Percentiles rank a stretch among this genome's conserved stretches.
Conservation (phyloP, 2,113 vertebrate species). For the Ceyx margarethae region DNA sequence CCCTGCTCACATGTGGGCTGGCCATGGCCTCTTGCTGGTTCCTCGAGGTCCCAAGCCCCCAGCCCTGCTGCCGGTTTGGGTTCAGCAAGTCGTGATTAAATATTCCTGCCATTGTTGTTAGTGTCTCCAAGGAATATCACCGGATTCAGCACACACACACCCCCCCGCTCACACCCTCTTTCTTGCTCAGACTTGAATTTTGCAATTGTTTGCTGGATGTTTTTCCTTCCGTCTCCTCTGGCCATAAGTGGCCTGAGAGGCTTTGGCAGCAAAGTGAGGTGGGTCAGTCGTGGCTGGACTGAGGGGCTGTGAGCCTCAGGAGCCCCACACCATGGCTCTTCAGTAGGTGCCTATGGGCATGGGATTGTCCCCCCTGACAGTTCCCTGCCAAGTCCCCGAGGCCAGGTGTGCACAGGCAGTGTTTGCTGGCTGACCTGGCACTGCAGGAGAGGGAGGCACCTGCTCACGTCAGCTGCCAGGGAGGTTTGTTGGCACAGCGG, state of each 20-base stretch:
- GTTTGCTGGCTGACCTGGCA: not conserved
- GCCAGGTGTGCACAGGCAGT: rapidly evolving
- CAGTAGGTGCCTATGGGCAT: rapidly evolving
- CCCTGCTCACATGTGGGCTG: rapidly evolving
- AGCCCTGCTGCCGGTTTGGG: not conserved
- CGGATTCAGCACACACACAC: not conserved
- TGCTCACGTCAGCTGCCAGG: not conserved
- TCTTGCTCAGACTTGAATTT: constrained; percentile 69
- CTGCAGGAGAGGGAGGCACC: not conserved
- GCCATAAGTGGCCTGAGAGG: constrained; percentile 18
- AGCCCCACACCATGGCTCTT: rapidly evolving
- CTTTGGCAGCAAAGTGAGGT: not conserved
- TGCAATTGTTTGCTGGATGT: constrained; percentile 48
- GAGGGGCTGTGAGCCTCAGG: not conserved
- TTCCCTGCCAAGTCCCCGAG: rapidly evolving
- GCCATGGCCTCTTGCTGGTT: rapidly evolving
- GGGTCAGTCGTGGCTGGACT: rapidly evolving
- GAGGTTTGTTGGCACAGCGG: not conserved
- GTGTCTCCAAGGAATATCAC: constrained; percentile 25
- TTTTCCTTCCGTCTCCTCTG: constrained; percentile 63
- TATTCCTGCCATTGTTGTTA: constrained; percentile 36
- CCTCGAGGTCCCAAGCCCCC: not conserved
- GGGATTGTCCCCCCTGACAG: not conserved
- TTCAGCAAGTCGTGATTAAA: not conserved
- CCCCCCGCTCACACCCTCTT: constrained; percentile 35